phyloP scores from a whole-genome alignment of 2,113 vertebrate genomes.

The Albula goreensis region DNA sequence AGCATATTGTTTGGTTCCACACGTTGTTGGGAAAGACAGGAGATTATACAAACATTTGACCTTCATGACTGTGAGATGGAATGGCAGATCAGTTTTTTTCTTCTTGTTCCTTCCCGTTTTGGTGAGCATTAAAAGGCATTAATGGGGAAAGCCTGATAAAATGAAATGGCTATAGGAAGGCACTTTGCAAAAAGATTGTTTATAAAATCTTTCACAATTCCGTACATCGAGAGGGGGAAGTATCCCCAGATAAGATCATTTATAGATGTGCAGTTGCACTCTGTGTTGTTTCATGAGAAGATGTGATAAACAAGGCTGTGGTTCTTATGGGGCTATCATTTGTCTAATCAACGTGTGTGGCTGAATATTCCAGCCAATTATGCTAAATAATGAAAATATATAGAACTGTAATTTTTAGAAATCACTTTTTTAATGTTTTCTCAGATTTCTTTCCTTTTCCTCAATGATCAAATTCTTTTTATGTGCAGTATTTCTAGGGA shows the following conservation, averaged over 20 bases:
- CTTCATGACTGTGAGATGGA: conserved; percentile 17
- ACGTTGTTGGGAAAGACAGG: not conserved
- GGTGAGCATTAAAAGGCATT: conserved; percentile 13
- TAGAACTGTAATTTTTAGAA: no score
- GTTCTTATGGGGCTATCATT: not conserved
- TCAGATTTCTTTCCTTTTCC: no score
- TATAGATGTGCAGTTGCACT: conserved; percentile 15
- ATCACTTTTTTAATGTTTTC: no score
- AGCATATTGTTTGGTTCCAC: conserved; percentile 6
- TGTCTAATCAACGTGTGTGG: not conserved
- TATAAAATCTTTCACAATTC: conserved; percentile 15
- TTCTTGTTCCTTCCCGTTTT: conserved; percentile 1
- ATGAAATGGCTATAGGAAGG: not conserved
- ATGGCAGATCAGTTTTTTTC: not conserved
- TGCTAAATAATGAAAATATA: not conserved
- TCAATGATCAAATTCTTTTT: no score
- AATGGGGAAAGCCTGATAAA: conserved; percentile 28
- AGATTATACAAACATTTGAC: conserved; percentile 20
- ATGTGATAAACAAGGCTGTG: conserved; percentile 14
- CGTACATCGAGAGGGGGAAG: conserved; percentile 28
- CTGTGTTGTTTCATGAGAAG: conserved; percentile 27
- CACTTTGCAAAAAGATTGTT: conserved; percentile 25
- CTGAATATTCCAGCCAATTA: not conserved
- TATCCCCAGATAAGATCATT: conserved; percentile 25
- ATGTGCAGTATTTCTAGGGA: no score